These are phyloP conservation scores for Aphis gossypii DNA, from an alignment of 1,140 invertebrate genomes.

Conservation along the genomic window DNA sequence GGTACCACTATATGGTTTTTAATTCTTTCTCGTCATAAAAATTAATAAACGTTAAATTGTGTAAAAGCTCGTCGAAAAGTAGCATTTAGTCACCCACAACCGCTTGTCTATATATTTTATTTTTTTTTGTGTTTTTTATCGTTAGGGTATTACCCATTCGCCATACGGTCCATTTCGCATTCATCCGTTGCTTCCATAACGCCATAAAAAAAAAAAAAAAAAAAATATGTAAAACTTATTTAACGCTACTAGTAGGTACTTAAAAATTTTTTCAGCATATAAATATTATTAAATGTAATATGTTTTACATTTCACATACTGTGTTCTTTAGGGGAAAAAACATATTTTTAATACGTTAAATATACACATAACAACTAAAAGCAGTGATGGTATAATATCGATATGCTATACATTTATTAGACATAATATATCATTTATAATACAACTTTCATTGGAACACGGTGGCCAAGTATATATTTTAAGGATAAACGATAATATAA, in stretches of 20 bases:
- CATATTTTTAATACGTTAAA: neutral
- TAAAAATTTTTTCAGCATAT: neutral
- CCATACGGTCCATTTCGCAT: neutral
- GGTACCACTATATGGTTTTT: neutral
- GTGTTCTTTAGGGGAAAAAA: neutral
- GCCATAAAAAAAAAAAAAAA: constrained; percentile 15
- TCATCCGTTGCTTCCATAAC: neutral
- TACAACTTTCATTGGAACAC: neutral
- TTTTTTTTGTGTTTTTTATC: neutral
- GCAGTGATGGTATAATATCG: neutral
- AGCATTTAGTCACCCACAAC: neutral
- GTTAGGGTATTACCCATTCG: neutral
- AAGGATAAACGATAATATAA: neutral
- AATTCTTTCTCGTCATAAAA: neutral
- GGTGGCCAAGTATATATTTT: neutral
- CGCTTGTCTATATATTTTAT: neutral
- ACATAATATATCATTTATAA: neutral
- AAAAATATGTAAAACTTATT: constrained; percentile 1
- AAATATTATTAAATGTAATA: neutral
- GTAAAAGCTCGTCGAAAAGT: neutral
- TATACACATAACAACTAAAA: neutral
- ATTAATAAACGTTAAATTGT: constrained; percentile 1
- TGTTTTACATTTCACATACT: neutral
- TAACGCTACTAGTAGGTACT: neutral
- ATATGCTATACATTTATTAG: neutral